A percentile compares a stretch with the other conserved stretches of the same genome.
These are phyloP conservation scores for Spicauda simplicius DNA, from an alignment of 2,888 invertebrate species.

Conservation along the genomic window DNA sequence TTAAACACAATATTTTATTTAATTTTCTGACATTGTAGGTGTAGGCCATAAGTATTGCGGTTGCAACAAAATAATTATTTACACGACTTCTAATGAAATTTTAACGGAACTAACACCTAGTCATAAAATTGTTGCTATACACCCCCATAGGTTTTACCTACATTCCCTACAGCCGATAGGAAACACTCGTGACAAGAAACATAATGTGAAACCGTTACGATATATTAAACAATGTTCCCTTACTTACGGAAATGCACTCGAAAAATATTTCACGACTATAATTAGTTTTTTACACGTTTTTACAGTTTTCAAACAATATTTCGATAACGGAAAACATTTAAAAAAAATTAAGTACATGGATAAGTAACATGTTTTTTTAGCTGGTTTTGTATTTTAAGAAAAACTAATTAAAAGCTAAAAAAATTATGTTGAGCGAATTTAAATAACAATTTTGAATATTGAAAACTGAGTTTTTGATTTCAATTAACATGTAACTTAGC, in stretches of 20 bases:
- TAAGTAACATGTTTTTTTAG: neutral
- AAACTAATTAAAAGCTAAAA: no score
- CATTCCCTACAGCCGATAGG: slow-evolving; percentile 33
- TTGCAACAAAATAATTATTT: slow-evolving; percentile 27
- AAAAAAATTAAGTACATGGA: neutral
- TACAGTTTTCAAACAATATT: slow-evolving; percentile 4
- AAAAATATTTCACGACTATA: slow-evolving; percentile 31
- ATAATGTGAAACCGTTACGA: slow-evolving; percentile 45
- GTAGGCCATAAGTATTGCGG: neutral
- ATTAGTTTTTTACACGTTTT: slow-evolving; percentile 32
- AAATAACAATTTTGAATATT: no score
- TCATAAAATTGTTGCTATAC: slow-evolving; percentile 18
- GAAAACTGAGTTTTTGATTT: no score
- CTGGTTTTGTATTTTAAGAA: neutral
- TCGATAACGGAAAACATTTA: neutral
- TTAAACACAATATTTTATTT: neutral
- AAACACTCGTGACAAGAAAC: slow-evolving; percentile 51
- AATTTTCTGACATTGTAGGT: neutral
- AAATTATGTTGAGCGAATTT: no score
- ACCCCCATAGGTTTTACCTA: slow-evolving; percentile 18
- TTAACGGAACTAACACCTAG: slow-evolving; percentile 35
- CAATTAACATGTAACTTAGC: no score
- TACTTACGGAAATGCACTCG: slow-evolving; percentile 33
- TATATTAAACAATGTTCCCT: slow-evolving; percentile 46
- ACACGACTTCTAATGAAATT: slow-evolving; percentile 38